Evolutionary conservation across 2,888 invertebrate species (phyloP), one percentile per base, ranked within the genome.

Genomic region (Orchesella flavescens): DNA sequence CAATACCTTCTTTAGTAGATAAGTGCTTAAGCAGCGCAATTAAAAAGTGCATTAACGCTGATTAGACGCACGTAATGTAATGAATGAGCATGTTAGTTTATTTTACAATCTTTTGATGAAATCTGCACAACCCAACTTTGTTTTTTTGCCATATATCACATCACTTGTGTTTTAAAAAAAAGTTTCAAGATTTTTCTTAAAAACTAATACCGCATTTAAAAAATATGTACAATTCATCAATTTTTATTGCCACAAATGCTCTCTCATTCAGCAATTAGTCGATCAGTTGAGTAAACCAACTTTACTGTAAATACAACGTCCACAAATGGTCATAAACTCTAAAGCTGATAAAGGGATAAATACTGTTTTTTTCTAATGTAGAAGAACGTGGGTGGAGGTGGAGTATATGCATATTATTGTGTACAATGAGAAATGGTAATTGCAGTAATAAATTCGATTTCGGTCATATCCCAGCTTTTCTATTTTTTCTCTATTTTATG

Each of bases 391-490:
- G 23, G 24, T 24, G 19, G 3, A 61, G 15, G 19, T 61, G 61
- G 23, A 10, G n/a, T 24, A 61, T 24, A 65, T 43, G 44, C n/a
- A 65, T 24, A n/a, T n/a, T n/a, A n/a, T n/a, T n/a, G 15, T 17
- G 23, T 34, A 78, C 78, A 78, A 78, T 71, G 71, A 53, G 63
- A 53, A 43, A 71, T 44, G 57, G 55, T 66, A 79, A 79, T 73
- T 79, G 53, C 43, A 66, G 66, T 12, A 73, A 79, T 55, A 79
- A 79, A 46, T 69, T 23, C 71, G 78, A 71, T 63, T 78, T 73
- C 79, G 66, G 73, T 79, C 72, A 73, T 65, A 71, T 69, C 24
- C 44, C 61, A 61, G 21, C 68, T 76, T 76, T 68, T 68, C 46
- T 76, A 17, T 55, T 17, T 63, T 78, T 53, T 15, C 34, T 15